phyloP scores from a whole-genome alignment of 2,797 vertebrate species.

The Sternarchorhynchus goeldii region DNA sequence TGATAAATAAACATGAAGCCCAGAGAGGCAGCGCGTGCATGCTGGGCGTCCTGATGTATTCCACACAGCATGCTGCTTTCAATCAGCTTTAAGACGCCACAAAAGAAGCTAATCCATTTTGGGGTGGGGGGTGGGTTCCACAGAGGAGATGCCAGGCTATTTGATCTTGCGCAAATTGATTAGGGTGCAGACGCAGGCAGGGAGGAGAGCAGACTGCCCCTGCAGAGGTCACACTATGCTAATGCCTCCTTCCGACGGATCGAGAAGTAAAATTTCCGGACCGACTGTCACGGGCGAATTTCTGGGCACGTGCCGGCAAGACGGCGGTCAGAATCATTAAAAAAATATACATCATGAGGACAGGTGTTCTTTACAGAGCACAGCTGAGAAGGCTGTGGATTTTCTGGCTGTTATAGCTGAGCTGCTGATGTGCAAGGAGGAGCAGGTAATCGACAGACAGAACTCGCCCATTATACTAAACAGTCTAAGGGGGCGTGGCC shows the following conservation, averaged over 20 bases:
- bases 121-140: conserved; percentile 39
- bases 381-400: conserved; percentile 19
- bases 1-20: conserved; percentile 64
- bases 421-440: conserved; percentile 29
- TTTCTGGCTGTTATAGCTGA: conserved; percentile 19
- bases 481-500: conserved; percentile 23
- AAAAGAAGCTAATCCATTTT: conserved; percentile 64
- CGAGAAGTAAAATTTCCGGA: conserved; percentile 28
- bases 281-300: conserved; percentile 8
- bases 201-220: conserved; percentile 41
- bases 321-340: conserved; percentile 20
- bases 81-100: conserved; percentile 62
- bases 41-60: conserved; percentile 55
- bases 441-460: conserved; percentile 46
- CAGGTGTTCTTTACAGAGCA: conserved; percentile 40
- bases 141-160: conserved; percentile 48
- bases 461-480: conserved; percentile 40
- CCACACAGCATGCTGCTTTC: conserved; percentile 55
- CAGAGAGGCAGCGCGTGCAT: conserved; percentile 42
- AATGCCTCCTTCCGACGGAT: conserved; percentile 51
- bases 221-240: conserved; percentile 61
- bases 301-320: conserved; percentile 26
- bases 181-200: conserved; percentile 55
- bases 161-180: conserved; percentile 63
- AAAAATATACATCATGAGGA: conserved; percentile 26